These are phyloP conservation scores for Macrochelys suwanniensis DNA, from an alignment of 2,797 vertebrate genomes.

Conservation along the genomic window DNA sequence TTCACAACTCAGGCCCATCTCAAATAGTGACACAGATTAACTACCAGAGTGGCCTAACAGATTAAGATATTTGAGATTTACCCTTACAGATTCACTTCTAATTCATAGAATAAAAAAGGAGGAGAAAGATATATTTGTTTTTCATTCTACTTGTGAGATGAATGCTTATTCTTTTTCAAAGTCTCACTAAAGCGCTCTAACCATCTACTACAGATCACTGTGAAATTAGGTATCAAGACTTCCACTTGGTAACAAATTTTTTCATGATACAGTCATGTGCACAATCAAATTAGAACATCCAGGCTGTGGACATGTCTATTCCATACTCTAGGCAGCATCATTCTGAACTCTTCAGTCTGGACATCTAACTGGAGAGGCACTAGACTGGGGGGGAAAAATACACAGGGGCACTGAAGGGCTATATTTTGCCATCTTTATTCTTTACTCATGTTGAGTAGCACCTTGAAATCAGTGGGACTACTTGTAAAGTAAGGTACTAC, in stretches of 20 bases:
- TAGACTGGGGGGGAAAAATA: not conserved
- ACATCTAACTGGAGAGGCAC: too few species aligned
- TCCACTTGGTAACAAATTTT: constrained; percentile 29
- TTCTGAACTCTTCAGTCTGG: not conserved
- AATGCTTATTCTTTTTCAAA: not conserved
- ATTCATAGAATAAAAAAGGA: not conserved
- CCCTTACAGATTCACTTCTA: not conserved
- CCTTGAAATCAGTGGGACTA: not conserved
- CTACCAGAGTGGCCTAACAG: not conserved
- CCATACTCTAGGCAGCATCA: not conserved
- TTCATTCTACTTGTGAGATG: not conserved
- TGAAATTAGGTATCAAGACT: constrained; percentile 34
- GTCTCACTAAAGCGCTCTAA: constrained; percentile 41
- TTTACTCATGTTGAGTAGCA: not conserved
- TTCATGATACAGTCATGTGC: not conserved
- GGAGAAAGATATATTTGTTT: not conserved
- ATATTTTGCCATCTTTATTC: not conserved
- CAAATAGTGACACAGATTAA: rapidly evolving
- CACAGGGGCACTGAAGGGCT: not conserved
- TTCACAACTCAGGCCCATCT: not conserved
- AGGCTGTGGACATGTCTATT: not conserved
- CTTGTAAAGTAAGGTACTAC: not conserved
- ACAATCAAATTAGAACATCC: not conserved
- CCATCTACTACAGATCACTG: constrained; percentile 2
- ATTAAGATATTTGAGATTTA: not conserved